Base-by-base conservation (phyloP, 2,888 invertebrate species). In the Campoplex capitator region DNA sequence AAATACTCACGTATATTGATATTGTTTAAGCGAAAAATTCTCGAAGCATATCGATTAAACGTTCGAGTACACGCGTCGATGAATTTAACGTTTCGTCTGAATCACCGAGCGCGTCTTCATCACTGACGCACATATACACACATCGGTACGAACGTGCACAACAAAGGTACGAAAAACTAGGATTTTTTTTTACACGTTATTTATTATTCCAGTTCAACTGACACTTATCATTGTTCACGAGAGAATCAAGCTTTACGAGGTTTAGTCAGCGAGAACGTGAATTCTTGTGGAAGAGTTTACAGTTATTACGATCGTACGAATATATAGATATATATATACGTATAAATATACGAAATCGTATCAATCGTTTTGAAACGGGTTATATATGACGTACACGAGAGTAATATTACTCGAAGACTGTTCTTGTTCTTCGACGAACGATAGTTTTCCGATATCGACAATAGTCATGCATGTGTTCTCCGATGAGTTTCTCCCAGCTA, bases 381-480 rank as follows among this genome's bases (percentile, higher is more conserved):
- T 77, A 67, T 48, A 38, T n/a, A 28, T 18, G n/a, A 35, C 28
- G 18, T 13, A 62, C 16, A 67, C 51, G 42, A 56, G 71, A 71
- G 74, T 48, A 54, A 81, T 81, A 74, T 74, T 81, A 65, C 74
- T 62, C 32, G 62, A 74, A 74, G 62, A 68, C 9, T 54, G 38
- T 75, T 62, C 35, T 38, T 32, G 62, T 54, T 68, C 45, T 35
- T 80, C 51, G 58, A 32, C 45, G 70, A 78, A 78, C 71, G 45
- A 79, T 62, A 62, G 70, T 79, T 79, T 71, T n/a, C 79, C 79
- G 70, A 79, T 79, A 71, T 79, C 71, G 79, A 71, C 42, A 62
- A 79, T 48, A 79, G 70, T 71, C 45, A 16, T 45, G 58, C 58
- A 42, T 51, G n/a, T 45, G 73, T 38, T 79, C 38, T 71, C 58